These are phyloP conservation scores for Nemotelus pantherinus DNA, from an alignment of 2,888 invertebrate genomes.

Conservation along the genomic window DNA sequence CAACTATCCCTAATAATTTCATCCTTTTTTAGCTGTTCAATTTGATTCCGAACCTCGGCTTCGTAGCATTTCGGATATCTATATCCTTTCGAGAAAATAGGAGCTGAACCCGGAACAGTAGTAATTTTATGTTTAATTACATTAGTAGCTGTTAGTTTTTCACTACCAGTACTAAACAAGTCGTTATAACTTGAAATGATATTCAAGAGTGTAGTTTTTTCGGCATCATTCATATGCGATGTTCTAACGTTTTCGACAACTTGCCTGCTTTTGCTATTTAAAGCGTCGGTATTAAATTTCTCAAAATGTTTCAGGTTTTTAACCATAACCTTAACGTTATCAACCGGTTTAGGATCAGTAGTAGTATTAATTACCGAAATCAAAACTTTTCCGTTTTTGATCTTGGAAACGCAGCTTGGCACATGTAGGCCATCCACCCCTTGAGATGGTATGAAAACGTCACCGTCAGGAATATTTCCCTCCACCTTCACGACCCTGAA, in stretches of 20 bases:
- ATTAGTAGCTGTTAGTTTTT: background rate
- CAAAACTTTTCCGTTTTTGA: background rate
- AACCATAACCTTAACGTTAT: background rate
- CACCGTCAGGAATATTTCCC: background rate
- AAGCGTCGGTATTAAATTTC: background rate
- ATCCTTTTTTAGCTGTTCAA: slow-evolving; percentile 54
- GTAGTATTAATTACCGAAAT: no score
- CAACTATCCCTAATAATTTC: slow-evolving; percentile 51
- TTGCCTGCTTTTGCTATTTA: background rate
- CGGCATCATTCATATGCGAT: no score
- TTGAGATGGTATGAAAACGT: no score
- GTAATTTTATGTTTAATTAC: background rate
- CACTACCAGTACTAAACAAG: no score
- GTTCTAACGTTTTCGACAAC: no score
- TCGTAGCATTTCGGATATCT: no score
- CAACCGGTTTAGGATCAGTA: background rate
- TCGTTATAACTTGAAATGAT: no score
- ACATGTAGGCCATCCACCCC: background rate
- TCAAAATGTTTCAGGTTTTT: background rate
- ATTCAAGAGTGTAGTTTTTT: no score
- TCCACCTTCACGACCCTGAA: background rate
- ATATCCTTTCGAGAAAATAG: slow-evolving; percentile 23
- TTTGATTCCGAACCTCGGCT: slow-evolving; percentile 50
- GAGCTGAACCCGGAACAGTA: background rate
- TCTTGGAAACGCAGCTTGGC: background rate